Evolutionary conservation across 2,113 vertebrate genomes (phyloP).

Genomic region (Hassar affinis): DNA sequence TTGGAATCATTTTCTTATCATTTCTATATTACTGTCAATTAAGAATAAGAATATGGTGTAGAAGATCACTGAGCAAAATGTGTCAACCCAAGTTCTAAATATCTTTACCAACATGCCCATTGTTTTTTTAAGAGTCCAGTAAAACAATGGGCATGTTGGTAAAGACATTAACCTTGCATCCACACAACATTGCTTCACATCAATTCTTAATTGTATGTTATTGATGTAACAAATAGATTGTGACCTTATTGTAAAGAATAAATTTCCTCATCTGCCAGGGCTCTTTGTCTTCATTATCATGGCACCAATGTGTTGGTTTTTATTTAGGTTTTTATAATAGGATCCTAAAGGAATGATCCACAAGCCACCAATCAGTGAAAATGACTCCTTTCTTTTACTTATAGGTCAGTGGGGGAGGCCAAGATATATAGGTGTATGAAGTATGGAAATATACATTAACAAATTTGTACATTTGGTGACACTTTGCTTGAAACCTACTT

Average conservation of each 20-base stretch:
- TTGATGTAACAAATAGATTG: slow-evolving; percentile 66
- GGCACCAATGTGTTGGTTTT: slow-evolving; percentile 64
- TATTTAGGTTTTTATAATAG: slow-evolving; percentile 64
- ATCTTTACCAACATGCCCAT: no score
- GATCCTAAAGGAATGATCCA: slow-evolving; percentile 54
- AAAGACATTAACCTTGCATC: slow-evolving; percentile 49
- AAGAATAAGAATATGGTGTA: not conserved
- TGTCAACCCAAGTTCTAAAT: not conserved
- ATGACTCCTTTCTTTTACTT: not conserved
- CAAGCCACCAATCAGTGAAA: slow-evolving; percentile 23
- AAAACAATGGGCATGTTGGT: slow-evolving; percentile 60
- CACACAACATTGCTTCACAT: slow-evolving; percentile 57
- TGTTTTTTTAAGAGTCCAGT: slow-evolving; percentile 62
- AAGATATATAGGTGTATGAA: not conserved
- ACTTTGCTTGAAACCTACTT: not conserved
- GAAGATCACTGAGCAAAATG: not conserved
- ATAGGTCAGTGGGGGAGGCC: not conserved
- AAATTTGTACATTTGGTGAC: not conserved
- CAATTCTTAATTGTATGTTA: slow-evolving; percentile 65
- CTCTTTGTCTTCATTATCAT: slow-evolving; percentile 73
- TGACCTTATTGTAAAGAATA: slow-evolving; percentile 60
- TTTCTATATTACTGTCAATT: not conserved
- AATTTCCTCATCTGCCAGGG: slow-evolving; percentile 56
- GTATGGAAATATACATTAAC: not conserved
- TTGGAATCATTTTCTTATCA: not conserved